Evolutionary conservation across 1,140 invertebrate species (phyloP), one percentile per base, ranked within the genome.

Genomic region (Drosophila pseudoananassae): DNA sequence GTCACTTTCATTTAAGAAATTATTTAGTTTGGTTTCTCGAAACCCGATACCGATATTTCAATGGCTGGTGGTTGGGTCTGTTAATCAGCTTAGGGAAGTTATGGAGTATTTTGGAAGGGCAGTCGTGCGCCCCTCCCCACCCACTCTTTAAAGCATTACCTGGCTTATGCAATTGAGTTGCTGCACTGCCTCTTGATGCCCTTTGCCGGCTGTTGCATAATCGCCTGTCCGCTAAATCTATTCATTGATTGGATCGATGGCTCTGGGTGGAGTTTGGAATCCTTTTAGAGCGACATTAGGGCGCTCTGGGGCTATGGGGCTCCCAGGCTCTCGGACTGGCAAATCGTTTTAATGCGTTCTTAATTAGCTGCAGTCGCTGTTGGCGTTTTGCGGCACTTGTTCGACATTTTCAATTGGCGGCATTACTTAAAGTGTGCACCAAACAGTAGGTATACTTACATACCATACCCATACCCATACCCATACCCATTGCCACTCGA

Each of bases 391-490:
- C 46, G 78, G 82, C 69, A 82, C 74, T 82, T 82, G 83, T 87
- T 85, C 82, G 74, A 82, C 74, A 78, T 87, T 87, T 85, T 81
- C 82, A 87, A 85, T 87, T 85, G 82, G 82, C 82, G 49, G 63
- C 81, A 85, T 80, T 85, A 81, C 82, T 81, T 87, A 76, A 87
- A 80, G 59, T 84, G 71, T 60, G 63, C 47, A 55, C 45, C 56
- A 38, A 17, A 15, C 5, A 1, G 5, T 31, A 20, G 20, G 20
- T 20, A 20, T 20, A 20, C 20, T 3, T 20, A 20, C 3, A 20
- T 20, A 20, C 3, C 3, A 20, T 20, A 1, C 14, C 4, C 29
- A 17, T 25, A 12, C 6, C 3, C 9, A 5, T 10, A 33, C 10
- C 27, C 20, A 36, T 17, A 10, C 23, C n/a, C 12, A 25, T 6